phyloP scores from a whole-genome alignment of 2,888 invertebrate species.

The Rotaria magnacalcarata region DNA sequence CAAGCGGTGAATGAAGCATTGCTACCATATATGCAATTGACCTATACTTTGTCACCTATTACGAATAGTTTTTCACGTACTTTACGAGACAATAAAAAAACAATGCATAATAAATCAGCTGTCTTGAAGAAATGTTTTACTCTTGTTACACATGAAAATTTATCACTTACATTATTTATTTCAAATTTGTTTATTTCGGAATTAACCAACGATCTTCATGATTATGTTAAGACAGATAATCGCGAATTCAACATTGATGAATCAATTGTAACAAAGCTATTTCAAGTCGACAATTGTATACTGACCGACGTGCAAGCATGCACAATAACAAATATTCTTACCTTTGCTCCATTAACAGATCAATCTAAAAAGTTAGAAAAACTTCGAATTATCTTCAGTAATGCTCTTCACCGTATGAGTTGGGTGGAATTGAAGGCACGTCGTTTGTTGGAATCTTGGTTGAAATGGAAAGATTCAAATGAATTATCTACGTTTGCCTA shows the following conservation, averaged over 20 bases:
- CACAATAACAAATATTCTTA: background rate
- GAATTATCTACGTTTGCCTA: background rate
- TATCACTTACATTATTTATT: background rate
- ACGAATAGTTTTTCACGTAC: background rate
- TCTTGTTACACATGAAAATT: background rate
- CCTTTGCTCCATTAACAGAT: background rate
- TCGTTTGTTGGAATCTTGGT: background rate
- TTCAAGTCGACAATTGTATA: background rate
- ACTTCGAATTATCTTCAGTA: background rate
- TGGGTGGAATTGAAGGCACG: background rate
- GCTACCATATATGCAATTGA: background rate
- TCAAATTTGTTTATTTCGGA: background rate
- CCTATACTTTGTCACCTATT: background rate
- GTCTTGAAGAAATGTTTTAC: background rate
- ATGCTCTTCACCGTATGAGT: background rate
- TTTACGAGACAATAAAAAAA: background rate
- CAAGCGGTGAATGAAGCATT: background rate
- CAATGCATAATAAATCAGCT: background rate
- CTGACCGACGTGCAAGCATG: background rate
- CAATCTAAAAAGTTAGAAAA: background rate
- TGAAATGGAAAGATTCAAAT: constrained; percentile 2
- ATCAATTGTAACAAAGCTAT: background rate
- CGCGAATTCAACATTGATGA: background rate
- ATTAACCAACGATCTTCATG: background rate
- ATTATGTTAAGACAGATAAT: background rate